Conservation (phyloP, 1,140 invertebrate species). For the Papilio dardanus region DNA sequence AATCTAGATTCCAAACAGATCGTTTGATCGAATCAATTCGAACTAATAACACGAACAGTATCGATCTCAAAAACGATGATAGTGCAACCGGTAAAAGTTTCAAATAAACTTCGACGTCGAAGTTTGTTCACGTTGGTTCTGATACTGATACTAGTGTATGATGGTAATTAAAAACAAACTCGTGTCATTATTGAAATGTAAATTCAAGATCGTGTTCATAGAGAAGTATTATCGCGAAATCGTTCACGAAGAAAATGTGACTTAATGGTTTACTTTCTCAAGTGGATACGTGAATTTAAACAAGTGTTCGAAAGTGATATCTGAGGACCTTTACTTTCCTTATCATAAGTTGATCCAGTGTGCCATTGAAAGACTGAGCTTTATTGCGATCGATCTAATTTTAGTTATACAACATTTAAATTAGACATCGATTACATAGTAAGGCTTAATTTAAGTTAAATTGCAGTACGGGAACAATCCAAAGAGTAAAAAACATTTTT, state of each 20-base stretch:
- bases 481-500: conserved; percentile 60
- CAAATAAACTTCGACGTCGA: conserved; percentile 65
- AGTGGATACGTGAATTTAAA: conserved; percentile 15
- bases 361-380: conserved; percentile 71
- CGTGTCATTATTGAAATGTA: conserved; percentile 39
- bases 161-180: conserved; percentile 62
- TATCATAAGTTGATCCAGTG: conserved; percentile 49
- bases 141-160: conserved; percentile 75
- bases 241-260: conserved; percentile 33
- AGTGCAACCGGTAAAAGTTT: conserved; percentile 73
- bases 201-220: conserved; percentile 37
- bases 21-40: conserved; percentile 34
- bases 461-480: conserved; percentile 69
- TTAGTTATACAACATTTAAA: conserved; percentile 16
- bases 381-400: conserved; percentile 59
- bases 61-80: conserved; percentile 64
- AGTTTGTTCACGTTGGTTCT: conserved; percentile 68
- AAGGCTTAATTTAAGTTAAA: conserved; percentile 43
- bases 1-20: conserved; percentile 38
- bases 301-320: conserved; percentile 33
- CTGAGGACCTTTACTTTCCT: conserved; percentile 19
- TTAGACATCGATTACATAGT: conserved; percentile 26
- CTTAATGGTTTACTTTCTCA: conserved; percentile 29
- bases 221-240: conserved; percentile 27
- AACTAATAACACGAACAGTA: conserved; percentile 19